A percentile compares a stretch with the other conserved stretches of the same genome.
Conservation (phyloP, 2,113 vertebrate genomes). For the Shinisaurus crocodilurus region DNA sequence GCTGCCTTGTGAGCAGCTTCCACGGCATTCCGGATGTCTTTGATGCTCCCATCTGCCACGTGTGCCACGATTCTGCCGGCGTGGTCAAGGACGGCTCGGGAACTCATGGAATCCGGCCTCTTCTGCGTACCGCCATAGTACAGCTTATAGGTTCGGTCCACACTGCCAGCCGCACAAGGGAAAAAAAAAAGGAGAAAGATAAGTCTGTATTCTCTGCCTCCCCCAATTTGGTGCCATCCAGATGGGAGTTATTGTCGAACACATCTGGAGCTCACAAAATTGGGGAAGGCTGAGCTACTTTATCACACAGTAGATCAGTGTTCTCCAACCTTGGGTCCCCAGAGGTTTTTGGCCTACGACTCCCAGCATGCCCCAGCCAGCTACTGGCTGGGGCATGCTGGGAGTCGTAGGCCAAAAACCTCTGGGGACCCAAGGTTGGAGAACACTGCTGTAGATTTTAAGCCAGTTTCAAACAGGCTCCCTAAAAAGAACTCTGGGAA, state of each 20-base stretch:
- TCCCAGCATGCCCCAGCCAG: too few species aligned
- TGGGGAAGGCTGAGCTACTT: too few species aligned
- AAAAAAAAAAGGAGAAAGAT: too few species aligned
- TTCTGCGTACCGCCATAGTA: slow-evolving; percentile 82
- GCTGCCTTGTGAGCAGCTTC: slow-evolving; percentile 85
- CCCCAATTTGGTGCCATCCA: too few species aligned
- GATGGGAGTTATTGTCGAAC: too few species aligned
- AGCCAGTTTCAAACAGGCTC: neutral
- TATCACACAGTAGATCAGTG: too few species aligned
- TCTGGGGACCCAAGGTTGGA: too few species aligned
- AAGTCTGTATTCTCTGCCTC: neutral
- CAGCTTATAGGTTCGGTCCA: slow-evolving; percentile 78
- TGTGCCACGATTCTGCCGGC: slow-evolving; percentile 73
- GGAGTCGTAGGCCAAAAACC: too few species aligned
- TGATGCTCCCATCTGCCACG: slow-evolving; percentile 84
- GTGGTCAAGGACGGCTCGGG: slow-evolving; percentile 72
- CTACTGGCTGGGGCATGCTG: too few species aligned
- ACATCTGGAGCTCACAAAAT: too few species aligned
- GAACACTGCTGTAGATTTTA: neutral
- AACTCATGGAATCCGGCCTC: slow-evolving; percentile 83
- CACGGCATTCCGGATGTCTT: slow-evolving; percentile 86
- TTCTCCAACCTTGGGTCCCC: too few species aligned
- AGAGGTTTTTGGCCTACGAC: too few species aligned
- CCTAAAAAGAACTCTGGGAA: neutral
- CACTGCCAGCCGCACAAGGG: slow-evolving; percentile 60